These are phyloP conservation scores for Bryconaethiops microstoma DNA, from an alignment of 2,797 vertebrate genomes.

Conservation along the genomic window DNA sequence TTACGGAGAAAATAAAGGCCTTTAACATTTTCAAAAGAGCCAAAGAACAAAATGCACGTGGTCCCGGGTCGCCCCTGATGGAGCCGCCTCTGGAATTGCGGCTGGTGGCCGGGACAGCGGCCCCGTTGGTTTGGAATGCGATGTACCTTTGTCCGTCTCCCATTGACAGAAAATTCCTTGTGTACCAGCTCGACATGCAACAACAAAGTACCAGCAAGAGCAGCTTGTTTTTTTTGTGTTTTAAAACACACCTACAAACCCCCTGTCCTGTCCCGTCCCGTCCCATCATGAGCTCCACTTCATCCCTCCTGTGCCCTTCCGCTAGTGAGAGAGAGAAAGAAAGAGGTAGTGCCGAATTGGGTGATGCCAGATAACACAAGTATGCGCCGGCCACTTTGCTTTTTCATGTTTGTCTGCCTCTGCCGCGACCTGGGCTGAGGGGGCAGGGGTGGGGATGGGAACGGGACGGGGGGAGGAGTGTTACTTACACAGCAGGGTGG, in stretches of 20 bases:
- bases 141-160: background rate
- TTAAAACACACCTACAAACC: background rate
- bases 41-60: background rate
- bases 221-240: conserved; percentile 50
- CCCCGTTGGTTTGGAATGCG: background rate
- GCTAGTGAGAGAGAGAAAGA: conserved; percentile 42
- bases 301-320: conserved; percentile 52
- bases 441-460: background rate
- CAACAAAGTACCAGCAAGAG: conserved; percentile 61
- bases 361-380: conserved; percentile 63
- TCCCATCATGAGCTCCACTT: conserved; percentile 29
- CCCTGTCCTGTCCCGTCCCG: background rate
- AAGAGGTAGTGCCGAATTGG: conserved; percentile 49
- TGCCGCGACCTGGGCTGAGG: conserved; percentile 13
- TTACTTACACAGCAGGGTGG: background rate
- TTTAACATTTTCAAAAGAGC: background rate
- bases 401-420: conserved; percentile 53
- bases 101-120: background rate
- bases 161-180: conserved; percentile 65
- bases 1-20: conserved; percentile 23
- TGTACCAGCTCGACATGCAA: conserved; percentile 66
- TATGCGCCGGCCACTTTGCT: conserved; percentile 52
- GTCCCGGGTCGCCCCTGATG: background rate
- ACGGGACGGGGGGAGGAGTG: background rate
- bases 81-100: background rate